Base-by-base conservation (phyloP, 2,888 invertebrate species). In the Perizoma affinitatum region DNA sequence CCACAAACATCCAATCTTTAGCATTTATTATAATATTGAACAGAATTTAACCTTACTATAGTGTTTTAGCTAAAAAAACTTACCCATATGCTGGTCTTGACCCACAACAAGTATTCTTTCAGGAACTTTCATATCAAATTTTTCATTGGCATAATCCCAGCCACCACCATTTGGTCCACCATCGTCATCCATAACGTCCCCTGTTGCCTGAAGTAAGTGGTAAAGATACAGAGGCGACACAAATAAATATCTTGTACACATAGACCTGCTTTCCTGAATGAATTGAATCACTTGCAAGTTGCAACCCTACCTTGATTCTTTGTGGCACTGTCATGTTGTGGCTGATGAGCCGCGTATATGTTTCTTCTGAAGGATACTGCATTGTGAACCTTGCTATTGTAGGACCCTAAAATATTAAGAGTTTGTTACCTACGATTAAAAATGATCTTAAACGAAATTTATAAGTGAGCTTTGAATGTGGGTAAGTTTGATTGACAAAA, bases 81-180 rank as follows among this genome's bases (percentile, higher is more conserved):
- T 82, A 94, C 94, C 94, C 78, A 94, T 76, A 82, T 95, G 94
- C 81, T 95, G 94, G 76, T 95, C 94, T 84, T 95, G 95, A 81
- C 98, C 98, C 74, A 96, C 94, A 49, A 98, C 96, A 70, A 98
- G 93, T 83, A 98, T 98, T 79, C 98, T 94, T 79, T 98, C 98
- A 4, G 98, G 98, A 42, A 98, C 98, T 79, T 96, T 96, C 98
- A 98, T 98, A 73, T 96, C 96, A 83, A 96, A 95, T 87, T 96
- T 96, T 73, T 97, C 96, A 74, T 93, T 93, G 63, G 93, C 93
- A 80, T 94, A 94, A 70, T 93, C 93, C 95, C 95, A 96, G 45
- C 93, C 93, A 56, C 94, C 94, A 67, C 95, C 94, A 82, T 95
- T 94, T 6, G 94, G 90, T n/a, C 92, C 78, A 72, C 87, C 82